Evolutionary conservation across 2,888 invertebrate species (phyloP), one percentile per base, ranked within the genome.

Genomic region (Drosophila affinis): DNA sequence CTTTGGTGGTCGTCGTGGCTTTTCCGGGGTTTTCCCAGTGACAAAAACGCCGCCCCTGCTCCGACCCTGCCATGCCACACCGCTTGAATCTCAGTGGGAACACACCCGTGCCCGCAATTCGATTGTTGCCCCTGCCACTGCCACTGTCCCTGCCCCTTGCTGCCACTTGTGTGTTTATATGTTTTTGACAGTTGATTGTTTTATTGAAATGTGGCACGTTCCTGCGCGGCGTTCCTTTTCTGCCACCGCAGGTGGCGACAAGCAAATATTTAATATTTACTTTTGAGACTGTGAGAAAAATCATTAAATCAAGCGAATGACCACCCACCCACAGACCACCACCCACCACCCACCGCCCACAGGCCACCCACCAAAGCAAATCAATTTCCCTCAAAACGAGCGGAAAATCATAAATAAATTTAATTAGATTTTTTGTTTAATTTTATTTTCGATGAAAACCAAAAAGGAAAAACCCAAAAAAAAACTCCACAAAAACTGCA

Each of bases 251-350:
- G 79, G 76, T 60, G 78, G 48, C 70, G 52, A 47, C 34, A 56
- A 60, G 79, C 77, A 83, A 85, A 85, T 83, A 83, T 84, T 83
- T 79, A 76, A 70, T 78, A 67, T 82, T 82, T 72, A 75, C 82
- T 75, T 72, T 76, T 51, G n/a, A 48, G 17, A 59, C 63, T 75
- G 79, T 79, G 81, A 76, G 80, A 84, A 77, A 39, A 85, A 82
- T 80, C 80, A 79, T 79, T 77, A 82, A 84, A 77, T 78, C 80
- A 78, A 61, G 29, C 14, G 12, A 4, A 18, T 9, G 48, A 32
- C 48, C 48, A 21, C 3, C 21, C 21, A 21, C 21, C 21, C 21
- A 21, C 18, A 4, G 5, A 0, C 24, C 24, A 4, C 7, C 5
- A 54, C 12, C 44, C 21, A 49, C 60, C 60, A 51, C 48, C 56